Evolutionary conservation across 2,113 vertebrate species (phyloP).

Genomic region (Sminthopsis crassicaudata): DNA sequence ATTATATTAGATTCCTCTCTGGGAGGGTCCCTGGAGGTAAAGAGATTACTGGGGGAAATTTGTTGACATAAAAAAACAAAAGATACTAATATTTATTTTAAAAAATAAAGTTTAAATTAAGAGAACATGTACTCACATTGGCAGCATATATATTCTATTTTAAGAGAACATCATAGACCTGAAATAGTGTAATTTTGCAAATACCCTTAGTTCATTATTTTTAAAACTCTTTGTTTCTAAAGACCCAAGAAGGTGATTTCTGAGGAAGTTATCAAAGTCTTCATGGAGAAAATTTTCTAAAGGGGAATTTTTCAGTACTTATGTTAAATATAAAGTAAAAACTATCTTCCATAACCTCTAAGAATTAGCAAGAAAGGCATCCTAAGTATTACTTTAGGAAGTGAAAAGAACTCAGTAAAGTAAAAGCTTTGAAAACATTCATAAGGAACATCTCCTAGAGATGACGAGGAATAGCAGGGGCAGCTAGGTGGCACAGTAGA

Average conservation of each 20-base stretch:
- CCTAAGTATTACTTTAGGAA: background rate
- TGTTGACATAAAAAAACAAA: background rate
- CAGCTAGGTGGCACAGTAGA: no score
- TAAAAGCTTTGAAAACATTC: background rate
- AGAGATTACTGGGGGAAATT: background rate
- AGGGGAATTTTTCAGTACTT: background rate
- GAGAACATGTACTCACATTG: background rate
- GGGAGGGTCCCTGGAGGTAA: background rate
- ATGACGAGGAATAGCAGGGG: background rate
- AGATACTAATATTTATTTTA: background rate
- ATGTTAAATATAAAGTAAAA: background rate
- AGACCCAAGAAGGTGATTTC: background rate
- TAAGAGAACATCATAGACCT: background rate
- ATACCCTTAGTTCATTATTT: background rate
- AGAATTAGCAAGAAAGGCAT: background rate
- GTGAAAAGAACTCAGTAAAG: background rate
- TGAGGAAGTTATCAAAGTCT: background rate
- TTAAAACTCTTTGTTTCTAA: background rate
- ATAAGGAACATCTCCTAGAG: background rate
- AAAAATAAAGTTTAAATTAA: background rate
- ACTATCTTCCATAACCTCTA: background rate
- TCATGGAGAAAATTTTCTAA: background rate
- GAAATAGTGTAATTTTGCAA: background rate
- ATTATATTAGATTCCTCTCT: background rate
- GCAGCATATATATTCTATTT: background rate